Evolutionary conservation across 64 coral and sea anemone genomes (phyloP).

Genomic region (Platygyra sinensis): DNA sequence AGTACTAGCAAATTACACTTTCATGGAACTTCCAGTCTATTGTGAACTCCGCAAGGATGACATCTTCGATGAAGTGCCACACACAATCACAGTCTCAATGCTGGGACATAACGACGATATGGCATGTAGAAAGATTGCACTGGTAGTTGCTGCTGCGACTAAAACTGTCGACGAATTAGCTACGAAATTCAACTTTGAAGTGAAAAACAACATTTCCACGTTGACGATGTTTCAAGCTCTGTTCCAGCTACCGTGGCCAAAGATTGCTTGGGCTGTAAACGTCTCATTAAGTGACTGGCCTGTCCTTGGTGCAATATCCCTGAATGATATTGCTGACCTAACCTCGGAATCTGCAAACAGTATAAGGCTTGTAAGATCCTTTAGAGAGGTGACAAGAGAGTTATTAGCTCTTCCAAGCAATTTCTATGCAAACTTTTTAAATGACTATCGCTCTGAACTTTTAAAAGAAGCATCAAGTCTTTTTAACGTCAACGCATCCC

Average conservation of each 20-base stretch:
- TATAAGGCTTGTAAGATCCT: not conserved
- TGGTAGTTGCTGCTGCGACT: conserved; percentile 48
- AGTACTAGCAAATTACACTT: conserved; percentile 64
- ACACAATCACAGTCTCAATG: conserved; percentile 42
- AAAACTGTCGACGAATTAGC: conserved; percentile 23
- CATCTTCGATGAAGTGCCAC: conserved; percentile 30
- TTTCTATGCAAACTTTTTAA: not conserved
- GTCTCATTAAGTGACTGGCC: conserved; percentile 67
- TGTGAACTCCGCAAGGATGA: conserved; percentile 33
- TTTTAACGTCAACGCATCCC: conserved; percentile 42
- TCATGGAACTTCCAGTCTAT: conserved; percentile 53
- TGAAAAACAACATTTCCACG: conserved; percentile 50
- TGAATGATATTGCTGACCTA: conserved; percentile 17
- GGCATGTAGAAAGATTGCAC: conserved; percentile 56
- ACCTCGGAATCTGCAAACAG: not conserved
- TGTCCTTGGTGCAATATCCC: conserved; percentile 36
- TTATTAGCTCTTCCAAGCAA: not conserved
- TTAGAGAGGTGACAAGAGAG: not conserved
- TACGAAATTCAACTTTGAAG: conserved; percentile 53
- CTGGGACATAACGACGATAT: conserved; percentile 57
- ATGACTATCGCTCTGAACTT: conserved; percentile 15
- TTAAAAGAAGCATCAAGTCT: conserved; percentile 8
- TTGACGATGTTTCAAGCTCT: conserved; percentile 48
- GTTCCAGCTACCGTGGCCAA: conserved; percentile 62
- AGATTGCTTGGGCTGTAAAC: conserved; percentile 77